Conservation (phyloP, 1,140 invertebrate genomes). For the Ctenoplectra terminalis region DNA sequence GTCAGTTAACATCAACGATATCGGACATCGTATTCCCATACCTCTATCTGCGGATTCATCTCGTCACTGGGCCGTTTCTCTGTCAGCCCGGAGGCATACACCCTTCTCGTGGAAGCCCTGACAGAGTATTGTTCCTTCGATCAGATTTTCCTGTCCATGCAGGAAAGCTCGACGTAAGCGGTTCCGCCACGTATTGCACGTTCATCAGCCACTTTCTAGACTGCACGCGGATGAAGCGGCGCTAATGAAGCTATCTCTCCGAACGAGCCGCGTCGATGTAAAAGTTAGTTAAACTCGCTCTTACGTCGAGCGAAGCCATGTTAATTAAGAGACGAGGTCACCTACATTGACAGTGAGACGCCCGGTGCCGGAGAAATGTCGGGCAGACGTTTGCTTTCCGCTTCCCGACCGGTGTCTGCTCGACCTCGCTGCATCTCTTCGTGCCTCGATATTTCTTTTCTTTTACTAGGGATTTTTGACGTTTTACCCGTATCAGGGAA, state of each 20-base stretch:
- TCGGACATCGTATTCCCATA: too few relatives aligned
- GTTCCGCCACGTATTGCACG: conserved; percentile 57
- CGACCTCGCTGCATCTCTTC: not conserved
- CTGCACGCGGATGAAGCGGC: conserved; percentile 71
- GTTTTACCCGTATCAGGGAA: not conserved
- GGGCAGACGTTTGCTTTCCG: conserved; percentile 60
- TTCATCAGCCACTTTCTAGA: conserved; percentile 76
- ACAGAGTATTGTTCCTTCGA: not conserved
- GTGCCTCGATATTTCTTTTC: not conserved
- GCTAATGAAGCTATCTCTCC: conserved; percentile 78
- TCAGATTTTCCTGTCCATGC: conserved; percentile 33
- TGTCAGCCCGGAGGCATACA: not conserved
- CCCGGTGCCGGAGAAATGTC: conserved; percentile 65
- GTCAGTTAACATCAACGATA: too few relatives aligned
- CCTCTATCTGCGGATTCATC: too few relatives aligned
- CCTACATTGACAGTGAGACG: conserved; percentile 73
- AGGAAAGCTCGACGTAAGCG: conserved; percentile 17
- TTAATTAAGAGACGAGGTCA: conserved; percentile 79
- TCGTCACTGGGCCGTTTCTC: too few relatives aligned
- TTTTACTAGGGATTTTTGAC: not conserved
- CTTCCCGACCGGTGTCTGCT: not conserved
- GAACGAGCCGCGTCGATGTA: conserved; percentile 63
- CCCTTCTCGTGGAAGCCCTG: not conserved
- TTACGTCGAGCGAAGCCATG: conserved; percentile 62
- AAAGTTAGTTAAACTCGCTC: conserved; percentile 76